Evolutionary conservation across 1,140 invertebrate species (phyloP), one percentile per base, ranked within the genome.

Genomic region (Formica selysi): DNA sequence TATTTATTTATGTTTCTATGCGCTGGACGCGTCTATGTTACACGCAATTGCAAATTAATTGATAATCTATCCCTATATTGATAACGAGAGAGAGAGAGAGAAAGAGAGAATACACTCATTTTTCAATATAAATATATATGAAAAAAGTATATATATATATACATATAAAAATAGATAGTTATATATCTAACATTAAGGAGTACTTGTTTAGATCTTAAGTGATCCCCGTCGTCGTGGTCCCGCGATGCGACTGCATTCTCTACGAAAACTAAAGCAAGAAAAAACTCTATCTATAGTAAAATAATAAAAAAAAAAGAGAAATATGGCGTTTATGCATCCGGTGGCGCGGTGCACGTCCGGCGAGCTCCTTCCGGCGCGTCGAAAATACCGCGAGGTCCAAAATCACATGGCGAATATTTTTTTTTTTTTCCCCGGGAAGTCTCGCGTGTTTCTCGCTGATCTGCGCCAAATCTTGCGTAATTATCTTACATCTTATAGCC

Each of bases 1-100:
- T 93, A 94, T 94, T 94, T 94, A 93, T 92, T 94, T 93, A 93
- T 93, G 93, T 93, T 94, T 93, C 91, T 91, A 94, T 94, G 94
- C 94, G 94, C 94, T 94, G 94, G 94, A 94, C 94, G 94, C 94
- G 93, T 94, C 89, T 92, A 91, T 93, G 91, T 90, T 91, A 92
- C 90, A 92, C 90, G 90, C 91, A 93, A 93, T 94, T 90, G 88
- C 90, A 94, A 86, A 92, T 87, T 88, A 92, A 93, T 89, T 87
- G 85, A 91, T 88, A 87, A 87, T 79, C 79, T 81, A 87, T 91
- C 88, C 85, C 68, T 90, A 87, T 89, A 79, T 73, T 80, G 81
- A 90, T 90, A 87, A 89, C 73, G 5, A 84, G 67, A 89, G 85
- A 91, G 79, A 80, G 54, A 70, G 57, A 90, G 84, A 71, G 8